Conservation (phyloP, 2,113 vertebrate species). For the Muscicapa adusta region DNA sequence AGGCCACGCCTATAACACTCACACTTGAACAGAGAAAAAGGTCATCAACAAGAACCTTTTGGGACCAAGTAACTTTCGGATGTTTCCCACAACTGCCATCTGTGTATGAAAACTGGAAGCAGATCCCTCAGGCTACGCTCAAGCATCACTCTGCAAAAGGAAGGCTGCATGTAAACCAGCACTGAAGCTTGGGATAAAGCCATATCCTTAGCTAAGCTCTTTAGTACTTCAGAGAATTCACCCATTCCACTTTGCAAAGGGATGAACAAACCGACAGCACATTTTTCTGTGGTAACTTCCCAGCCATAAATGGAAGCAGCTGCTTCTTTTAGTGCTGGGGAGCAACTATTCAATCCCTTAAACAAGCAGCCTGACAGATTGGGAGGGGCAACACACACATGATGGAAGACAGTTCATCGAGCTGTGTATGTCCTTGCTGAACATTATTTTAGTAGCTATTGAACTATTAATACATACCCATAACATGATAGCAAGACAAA, state of each 20-base stretch:
- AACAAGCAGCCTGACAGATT: background rate
- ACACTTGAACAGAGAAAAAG: background rate
- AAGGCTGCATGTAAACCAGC: background rate
- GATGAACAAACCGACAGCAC: background rate
- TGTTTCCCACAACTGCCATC: background rate
- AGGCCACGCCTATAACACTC: background rate
- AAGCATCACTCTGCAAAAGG: background rate
- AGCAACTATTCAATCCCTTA: background rate
- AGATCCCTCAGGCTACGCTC: background rate
- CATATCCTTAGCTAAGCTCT: background rate
- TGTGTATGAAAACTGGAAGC: rapidly evolving
- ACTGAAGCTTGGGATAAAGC: background rate
- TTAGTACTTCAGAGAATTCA: background rate
- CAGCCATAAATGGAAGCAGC: slow-evolving; percentile 38
- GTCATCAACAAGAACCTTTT: background rate
- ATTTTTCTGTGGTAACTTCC: background rate
- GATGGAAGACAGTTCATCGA: background rate
- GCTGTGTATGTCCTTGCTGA: rapidly evolving
- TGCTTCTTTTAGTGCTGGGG: background rate
- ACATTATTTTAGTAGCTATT: background rate
- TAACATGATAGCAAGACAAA: background rate
- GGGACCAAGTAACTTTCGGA: background rate
- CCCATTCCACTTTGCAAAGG: background rate
- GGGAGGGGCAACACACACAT: background rate
- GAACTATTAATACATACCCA: background rate